These are phyloP conservation scores for Aleiodes leptofemur DNA, from an alignment of 2,888 invertebrate species.

Conservation along the genomic window DNA sequence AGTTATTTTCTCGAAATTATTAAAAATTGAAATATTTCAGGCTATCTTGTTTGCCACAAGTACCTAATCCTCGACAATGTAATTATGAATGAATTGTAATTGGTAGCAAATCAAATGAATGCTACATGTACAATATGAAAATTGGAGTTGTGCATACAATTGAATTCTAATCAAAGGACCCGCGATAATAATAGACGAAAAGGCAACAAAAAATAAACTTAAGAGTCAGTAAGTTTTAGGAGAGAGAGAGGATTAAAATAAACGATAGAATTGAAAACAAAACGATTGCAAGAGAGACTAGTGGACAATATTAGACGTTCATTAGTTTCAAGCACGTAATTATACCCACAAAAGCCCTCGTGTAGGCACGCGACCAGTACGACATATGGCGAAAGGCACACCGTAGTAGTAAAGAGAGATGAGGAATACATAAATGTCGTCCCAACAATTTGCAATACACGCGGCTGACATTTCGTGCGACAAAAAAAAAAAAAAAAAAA, in stretches of 20 bases:
- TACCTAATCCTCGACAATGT: no score
- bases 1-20: no score
- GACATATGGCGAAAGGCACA: conserved; percentile 66
- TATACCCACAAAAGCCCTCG: conserved; percentile 67
- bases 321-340: conserved; percentile 71
- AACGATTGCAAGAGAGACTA: conserved; percentile 13
- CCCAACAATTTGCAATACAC: conserved; percentile 47
- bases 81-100: no score
- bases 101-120: no score
- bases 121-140: not conserved
- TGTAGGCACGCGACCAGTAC: conserved; percentile 72
- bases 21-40: no score
- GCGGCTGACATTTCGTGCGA: conserved; percentile 56
- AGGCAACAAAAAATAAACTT: conserved; percentile 63
- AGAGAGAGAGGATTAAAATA: conserved; percentile 30
- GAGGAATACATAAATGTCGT: conserved; percentile 52
- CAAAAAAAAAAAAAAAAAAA: conserved; percentile 48
- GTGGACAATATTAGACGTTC: conserved; percentile 72
- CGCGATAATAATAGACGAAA: conserved; percentile 60
- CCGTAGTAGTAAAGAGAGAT: conserved; percentile 15
- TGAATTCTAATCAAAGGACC: conserved; percentile 56
- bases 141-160: conserved; percentile 8
- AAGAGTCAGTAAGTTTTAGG: conserved; percentile 71
- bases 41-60: no score
- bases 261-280: conserved; percentile 13